These are phyloP conservation scores for Calliphora vomitoria DNA, from an alignment of 2,888 invertebrate species.

Conservation along the genomic window DNA sequence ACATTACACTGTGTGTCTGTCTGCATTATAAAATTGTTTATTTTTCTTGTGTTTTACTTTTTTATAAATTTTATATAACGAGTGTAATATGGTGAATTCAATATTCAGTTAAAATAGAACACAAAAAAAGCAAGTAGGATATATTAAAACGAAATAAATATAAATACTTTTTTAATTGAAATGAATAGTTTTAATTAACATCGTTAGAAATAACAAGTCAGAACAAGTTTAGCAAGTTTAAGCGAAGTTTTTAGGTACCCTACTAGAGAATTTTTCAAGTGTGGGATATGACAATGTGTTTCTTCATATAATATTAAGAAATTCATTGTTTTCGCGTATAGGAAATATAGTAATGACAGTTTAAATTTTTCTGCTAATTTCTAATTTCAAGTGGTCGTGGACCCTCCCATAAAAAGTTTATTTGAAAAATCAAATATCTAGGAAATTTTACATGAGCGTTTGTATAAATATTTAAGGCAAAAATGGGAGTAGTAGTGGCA, in stretches of 20 bases:
- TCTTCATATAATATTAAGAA: too few relatives aligned
- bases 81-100: slow-evolving; percentile 8
- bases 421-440: too few relatives aligned
- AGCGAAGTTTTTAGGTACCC: not conserved
- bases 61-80: slow-evolving; percentile 29
- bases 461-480: too few relatives aligned
- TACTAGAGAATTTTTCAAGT: not conserved
- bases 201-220: not conserved
- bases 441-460: too few relatives aligned
- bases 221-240: not conserved
- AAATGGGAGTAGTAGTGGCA: too few relatives aligned
- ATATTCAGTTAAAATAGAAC: slow-evolving; percentile 27
- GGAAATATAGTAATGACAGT: too few relatives aligned
- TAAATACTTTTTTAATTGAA: slow-evolving; percentile 40
- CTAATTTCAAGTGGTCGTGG: too few relatives aligned
- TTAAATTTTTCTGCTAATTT: too few relatives aligned
- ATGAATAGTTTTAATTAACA: slow-evolving; percentile 64
- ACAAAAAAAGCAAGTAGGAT: not conserved
- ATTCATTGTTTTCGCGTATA: too few relatives aligned
- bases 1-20: slow-evolving; percentile 55
- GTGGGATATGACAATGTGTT: too few relatives aligned
- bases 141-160: slow-evolving; percentile 1
- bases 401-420: too few relatives aligned
- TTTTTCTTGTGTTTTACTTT: not conserved
- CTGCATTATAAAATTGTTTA: slow-evolving; percentile 6